These are phyloP conservation scores for Palloptera scutellata DNA, from an alignment of 2,888 invertebrate genomes.

Conservation along the genomic window DNA sequence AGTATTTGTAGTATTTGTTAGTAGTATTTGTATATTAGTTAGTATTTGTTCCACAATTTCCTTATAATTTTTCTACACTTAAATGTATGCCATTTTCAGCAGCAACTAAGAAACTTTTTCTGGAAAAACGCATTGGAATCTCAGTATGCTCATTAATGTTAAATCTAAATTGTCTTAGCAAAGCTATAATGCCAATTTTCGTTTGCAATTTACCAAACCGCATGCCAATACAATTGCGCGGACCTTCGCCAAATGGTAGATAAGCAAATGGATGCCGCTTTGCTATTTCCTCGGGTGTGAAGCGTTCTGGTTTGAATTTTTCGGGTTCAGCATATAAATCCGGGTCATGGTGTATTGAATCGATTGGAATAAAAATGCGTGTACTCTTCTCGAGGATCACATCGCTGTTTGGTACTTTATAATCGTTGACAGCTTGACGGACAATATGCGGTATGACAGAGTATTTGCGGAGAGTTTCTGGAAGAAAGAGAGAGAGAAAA, in stretches of 20 bases:
- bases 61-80: conserved; percentile 29
- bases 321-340: conserved; percentile 70
- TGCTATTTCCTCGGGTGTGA: conserved; percentile 67
- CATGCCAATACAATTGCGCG: conserved; percentile 56
- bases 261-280: conserved; percentile 63
- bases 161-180: conserved; percentile 47
- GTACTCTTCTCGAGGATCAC: conserved; percentile 67
- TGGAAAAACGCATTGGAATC: conserved; percentile 38
- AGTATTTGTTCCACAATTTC: neutral
- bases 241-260: conserved; percentile 60
- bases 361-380: conserved; percentile 66
- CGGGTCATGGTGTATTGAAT: conserved; percentile 70
- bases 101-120: conserved; percentile 34
- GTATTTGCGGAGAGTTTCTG: conserved; percentile 67
- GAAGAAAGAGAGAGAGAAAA: neutral
- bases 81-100: conserved; percentile 38
- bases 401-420: conserved; percentile 64
- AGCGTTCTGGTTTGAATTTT: conserved; percentile 71
- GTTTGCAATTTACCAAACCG: conserved; percentile 57
- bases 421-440: conserved; percentile 66
- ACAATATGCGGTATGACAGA: conserved; percentile 67
- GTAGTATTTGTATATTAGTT: too few species aligned
- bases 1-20: too few species aligned
- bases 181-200: conserved; percentile 48
- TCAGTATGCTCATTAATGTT: conserved; percentile 34